Percentiles rank a stretch among this genome's conserved stretches.
Conservation (phyloP, 1,140 invertebrate genomes). For the Helicoverpa armigera region DNA sequence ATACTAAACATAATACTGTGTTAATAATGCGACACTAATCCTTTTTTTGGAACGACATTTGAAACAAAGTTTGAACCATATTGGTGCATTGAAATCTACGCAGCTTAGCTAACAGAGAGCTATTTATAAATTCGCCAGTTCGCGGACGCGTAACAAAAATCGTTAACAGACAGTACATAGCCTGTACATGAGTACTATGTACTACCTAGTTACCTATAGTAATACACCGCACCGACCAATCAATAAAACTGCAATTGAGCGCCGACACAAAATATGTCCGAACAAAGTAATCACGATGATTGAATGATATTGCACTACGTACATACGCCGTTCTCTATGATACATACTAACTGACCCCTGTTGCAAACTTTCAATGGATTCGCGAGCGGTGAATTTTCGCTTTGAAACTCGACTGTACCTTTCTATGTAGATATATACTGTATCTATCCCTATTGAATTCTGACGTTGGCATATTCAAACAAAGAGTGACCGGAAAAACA, state of each 20-base stretch:
- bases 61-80: not conserved
- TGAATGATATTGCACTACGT: slow-evolving; percentile 41
- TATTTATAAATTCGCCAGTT: slow-evolving; percentile 21
- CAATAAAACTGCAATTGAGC: slow-evolving; percentile 51
- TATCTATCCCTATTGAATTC: slow-evolving; percentile 2
- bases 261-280: slow-evolving; percentile 45
- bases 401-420: slow-evolving; percentile 28
- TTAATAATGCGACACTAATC: not conserved
- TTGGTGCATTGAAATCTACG: not conserved
- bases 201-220: slow-evolving; percentile 22
- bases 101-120: not conserved
- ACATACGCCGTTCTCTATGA: slow-evolving; percentile 14
- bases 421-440: not conserved
- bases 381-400: slow-evolving; percentile 30
- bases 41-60: not conserved
- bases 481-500: slow-evolving; percentile 40
- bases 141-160: slow-evolving; percentile 19
- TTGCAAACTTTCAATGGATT: slow-evolving; percentile 39
- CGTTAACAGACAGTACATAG: slow-evolving; percentile 41
- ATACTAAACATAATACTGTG: not conserved
- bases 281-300: slow-evolving; percentile 49
- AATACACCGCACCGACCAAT: slow-evolving; percentile 42
- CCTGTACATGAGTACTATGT: not conserved
- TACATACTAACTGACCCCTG: slow-evolving; percentile 14
- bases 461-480: slow-evolving; percentile 39